A percentile compares a stretch with the other conserved stretches of the same genome.
Conservation (phyloP, 1,140 invertebrate genomes). For the Drosophila sp. region DNA sequence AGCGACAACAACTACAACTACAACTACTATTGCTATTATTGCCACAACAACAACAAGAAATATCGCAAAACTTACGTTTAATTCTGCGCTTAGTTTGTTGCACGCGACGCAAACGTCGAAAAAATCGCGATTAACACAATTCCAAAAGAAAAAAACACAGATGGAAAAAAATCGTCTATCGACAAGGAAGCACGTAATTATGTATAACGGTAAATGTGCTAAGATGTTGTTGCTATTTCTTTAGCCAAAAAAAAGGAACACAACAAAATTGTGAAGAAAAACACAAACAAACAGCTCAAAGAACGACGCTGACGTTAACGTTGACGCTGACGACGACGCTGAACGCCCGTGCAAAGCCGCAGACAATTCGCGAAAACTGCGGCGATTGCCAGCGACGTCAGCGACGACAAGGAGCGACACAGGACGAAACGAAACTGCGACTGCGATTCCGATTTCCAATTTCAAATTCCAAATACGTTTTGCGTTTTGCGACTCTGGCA, state of each 20-base stretch:
- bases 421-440: slow-evolving; percentile 54
- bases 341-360: slow-evolving; percentile 50
- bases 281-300: slow-evolving; percentile 41
- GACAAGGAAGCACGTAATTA: slow-evolving; percentile 76
- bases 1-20: slow-evolving; percentile 36
- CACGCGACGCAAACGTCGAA: slow-evolving; percentile 65
- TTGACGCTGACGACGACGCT: slow-evolving; percentile 21
- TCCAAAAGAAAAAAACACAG: slow-evolving; percentile 18
- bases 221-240: slow-evolving; percentile 40
- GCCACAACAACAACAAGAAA: slow-evolving; percentile 33
- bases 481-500: slow-evolving; percentile 48
- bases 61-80: slow-evolving; percentile 58
- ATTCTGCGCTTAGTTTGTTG: slow-evolving; percentile 75
- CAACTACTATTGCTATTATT: slow-evolving; percentile 32
- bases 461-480: slow-evolving; percentile 9
- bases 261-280: slow-evolving; percentile 25
- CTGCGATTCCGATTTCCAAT: slow-evolving; percentile 21
- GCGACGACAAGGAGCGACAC: slow-evolving; percentile 19
- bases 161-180: slow-evolving; percentile 30
- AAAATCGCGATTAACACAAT: slow-evolving; percentile 35
- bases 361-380: slow-evolving; percentile 53
- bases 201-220: slow-evolving; percentile 62
- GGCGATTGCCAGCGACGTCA: slow-evolving; percentile 26
- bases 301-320: slow-evolving; percentile 27
- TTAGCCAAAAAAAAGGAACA: slow-evolving; percentile 26